These are phyloP conservation scores for Colinus virginianus DNA, from an alignment of 2,113 vertebrate genomes.

Conservation along the genomic window DNA sequence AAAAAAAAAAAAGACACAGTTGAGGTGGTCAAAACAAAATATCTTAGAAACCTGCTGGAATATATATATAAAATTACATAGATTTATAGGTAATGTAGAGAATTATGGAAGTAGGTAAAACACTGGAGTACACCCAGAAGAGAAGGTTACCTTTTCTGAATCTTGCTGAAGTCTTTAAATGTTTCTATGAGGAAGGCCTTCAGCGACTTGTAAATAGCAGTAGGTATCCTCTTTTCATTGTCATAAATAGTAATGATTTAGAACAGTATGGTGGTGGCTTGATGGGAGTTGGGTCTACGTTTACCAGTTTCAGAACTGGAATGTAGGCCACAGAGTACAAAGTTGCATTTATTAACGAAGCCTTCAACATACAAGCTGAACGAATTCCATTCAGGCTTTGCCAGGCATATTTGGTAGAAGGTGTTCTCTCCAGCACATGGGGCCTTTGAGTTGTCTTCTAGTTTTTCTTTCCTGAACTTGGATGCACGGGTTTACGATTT, in stretches of 20 bases:
- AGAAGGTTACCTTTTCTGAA: neutral
- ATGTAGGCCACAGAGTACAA: neutral
- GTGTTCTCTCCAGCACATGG: neutral
- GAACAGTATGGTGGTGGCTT: neutral
- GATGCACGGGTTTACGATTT: neutral
- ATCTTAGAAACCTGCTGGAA: neutral
- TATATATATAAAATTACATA: neutral
- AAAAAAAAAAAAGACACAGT: neutral
- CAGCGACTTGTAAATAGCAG: accelerated
- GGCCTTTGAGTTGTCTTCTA: neutral
- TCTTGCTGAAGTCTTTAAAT: neutral
- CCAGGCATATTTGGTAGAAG: neutral
- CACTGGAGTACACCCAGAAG: neutral
- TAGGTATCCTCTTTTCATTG: neutral
- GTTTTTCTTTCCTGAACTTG: neutral
- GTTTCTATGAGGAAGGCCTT: neutral
- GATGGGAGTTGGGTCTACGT: neutral
- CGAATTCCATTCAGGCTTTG: neutral
- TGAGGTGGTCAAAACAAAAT: neutral
- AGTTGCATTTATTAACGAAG: neutral
- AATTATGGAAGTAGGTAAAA: neutral
- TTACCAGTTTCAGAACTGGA: neutral
- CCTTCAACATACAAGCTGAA: neutral
- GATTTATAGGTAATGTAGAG: too few relatives aligned
- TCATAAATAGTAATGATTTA: neutral